These are phyloP conservation scores for Lasiurus borealis DNA, from an alignment of 2,113 vertebrate genomes.

Conservation along the genomic window DNA sequence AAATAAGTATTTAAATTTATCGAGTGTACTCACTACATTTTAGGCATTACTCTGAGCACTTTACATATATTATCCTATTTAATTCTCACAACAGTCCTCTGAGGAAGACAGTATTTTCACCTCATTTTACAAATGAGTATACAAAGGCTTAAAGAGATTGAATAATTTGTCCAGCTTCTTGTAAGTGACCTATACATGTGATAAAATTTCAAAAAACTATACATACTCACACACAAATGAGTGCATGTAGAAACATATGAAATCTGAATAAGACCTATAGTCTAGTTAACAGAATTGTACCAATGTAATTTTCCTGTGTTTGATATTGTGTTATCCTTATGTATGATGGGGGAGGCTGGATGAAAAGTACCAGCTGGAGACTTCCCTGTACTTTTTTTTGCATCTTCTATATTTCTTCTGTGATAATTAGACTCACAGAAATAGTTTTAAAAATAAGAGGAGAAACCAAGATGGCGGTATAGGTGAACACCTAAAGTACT, in stretches of 20 bases:
- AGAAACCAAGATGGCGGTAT: too few species aligned
- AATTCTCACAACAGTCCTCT: constrained; percentile 12
- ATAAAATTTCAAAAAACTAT: constrained; percentile 8
- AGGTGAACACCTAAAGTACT: too few species aligned
- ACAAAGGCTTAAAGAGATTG: background rate
- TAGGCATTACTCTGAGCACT: background rate
- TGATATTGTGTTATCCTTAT: background rate
- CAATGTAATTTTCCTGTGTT: background rate
- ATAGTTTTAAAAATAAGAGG: background rate
- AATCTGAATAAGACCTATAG: background rate
- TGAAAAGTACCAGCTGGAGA: background rate
- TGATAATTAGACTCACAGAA: constrained; percentile 14
- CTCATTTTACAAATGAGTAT: constrained; percentile 21
- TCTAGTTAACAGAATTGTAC: background rate
- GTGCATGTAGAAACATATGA: background rate
- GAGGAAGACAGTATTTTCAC: background rate
- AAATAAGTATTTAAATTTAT: background rate
- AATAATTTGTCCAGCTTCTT: background rate
- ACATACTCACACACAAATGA: background rate
- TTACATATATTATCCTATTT: background rate
- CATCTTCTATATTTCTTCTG: background rate
- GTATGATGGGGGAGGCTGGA: background rate
- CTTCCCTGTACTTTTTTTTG: background rate
- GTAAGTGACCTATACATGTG: background rate
- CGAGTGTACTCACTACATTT: background rate